phyloP scores from a whole-genome alignment of 2,888 invertebrate species.

The Beris morrisii region DNA sequence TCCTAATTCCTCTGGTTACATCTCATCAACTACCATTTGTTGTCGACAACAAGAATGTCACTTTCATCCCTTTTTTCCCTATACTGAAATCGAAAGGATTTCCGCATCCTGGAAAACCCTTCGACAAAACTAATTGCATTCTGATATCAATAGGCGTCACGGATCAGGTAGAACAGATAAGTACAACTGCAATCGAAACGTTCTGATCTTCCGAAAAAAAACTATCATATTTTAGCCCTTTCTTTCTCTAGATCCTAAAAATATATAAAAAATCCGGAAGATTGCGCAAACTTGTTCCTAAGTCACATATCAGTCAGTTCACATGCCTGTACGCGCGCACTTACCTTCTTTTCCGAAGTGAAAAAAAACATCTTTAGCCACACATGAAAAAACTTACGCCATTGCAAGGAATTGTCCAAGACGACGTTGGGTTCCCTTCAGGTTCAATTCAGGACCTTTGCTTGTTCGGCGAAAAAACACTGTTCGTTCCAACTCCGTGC shows the following conservation, averaged over 20 bases:
- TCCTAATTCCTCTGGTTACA: constrained; percentile 26
- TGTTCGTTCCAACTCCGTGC: background rate
- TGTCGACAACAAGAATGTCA: constrained; percentile 10
- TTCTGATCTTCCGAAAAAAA: background rate
- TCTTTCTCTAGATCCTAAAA: constrained; percentile 29
- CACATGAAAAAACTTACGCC: background rate
- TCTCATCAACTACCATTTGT: constrained; percentile 10
- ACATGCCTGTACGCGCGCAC: background rate
- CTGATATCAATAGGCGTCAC: constrained; percentile 8
- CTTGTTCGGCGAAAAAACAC: background rate
- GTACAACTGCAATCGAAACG: constrained; percentile 12
- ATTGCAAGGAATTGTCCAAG: constrained; percentile 31
- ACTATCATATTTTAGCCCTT: constrained; percentile 5
- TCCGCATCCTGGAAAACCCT: constrained; percentile 33
- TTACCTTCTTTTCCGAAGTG: background rate
- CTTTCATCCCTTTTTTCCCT: constrained; percentile 2
- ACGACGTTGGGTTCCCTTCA: constrained; percentile 26
- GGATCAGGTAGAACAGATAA: constrained; percentile 34
- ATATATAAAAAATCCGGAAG: constrained; percentile 35
- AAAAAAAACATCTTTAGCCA: background rate
- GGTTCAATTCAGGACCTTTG: constrained; percentile 33
- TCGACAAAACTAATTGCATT: constrained; percentile 28
- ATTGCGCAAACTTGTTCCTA: constrained; percentile 34
- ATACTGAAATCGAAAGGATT: constrained; percentile 37
- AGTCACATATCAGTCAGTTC: constrained; percentile 22